These are phyloP conservation scores for Syncerus caffer DNA, from an alignment of 2,797 vertebrate species.

Conservation along the genomic window DNA sequence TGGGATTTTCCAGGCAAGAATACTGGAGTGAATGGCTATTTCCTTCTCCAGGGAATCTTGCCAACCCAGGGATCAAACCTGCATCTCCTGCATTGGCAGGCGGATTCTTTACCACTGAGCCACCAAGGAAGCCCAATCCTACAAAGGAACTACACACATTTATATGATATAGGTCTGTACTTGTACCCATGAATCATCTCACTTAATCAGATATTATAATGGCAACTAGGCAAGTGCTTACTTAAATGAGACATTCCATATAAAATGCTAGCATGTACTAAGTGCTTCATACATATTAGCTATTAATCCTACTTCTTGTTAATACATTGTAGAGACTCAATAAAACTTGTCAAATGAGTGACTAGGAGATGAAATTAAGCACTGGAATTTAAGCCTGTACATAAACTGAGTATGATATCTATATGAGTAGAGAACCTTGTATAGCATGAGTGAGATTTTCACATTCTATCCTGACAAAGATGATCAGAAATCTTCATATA, in stretches of 20 bases:
- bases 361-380: not conserved
- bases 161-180: not conserved
- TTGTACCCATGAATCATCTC: not conserved
- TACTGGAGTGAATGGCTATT: not conserved
- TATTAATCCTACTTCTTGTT: not conserved
- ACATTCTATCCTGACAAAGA: not conserved
- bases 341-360: not conserved
- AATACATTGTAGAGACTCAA: not conserved
- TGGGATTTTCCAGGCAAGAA: not conserved
- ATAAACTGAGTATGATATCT: not conserved
- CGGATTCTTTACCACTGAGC: not conserved
- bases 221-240: not conserved
- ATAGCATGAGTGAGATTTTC: not conserved
- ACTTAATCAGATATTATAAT: not conserved
- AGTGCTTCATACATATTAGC: not conserved
- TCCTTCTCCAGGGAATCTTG: not conserved
- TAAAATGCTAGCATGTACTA: not conserved
- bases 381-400: not conserved
- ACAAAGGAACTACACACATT: fast-evolving
- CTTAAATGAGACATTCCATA: not conserved
- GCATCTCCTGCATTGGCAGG: not conserved
- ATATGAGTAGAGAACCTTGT: not conserved
- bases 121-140: not conserved
- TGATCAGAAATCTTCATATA: not conserved
- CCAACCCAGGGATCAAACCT: not conserved